These are phyloP conservation scores for Nesidiocoris tenuis DNA, from an alignment of 2,888 invertebrate species.

Conservation along the genomic window DNA sequence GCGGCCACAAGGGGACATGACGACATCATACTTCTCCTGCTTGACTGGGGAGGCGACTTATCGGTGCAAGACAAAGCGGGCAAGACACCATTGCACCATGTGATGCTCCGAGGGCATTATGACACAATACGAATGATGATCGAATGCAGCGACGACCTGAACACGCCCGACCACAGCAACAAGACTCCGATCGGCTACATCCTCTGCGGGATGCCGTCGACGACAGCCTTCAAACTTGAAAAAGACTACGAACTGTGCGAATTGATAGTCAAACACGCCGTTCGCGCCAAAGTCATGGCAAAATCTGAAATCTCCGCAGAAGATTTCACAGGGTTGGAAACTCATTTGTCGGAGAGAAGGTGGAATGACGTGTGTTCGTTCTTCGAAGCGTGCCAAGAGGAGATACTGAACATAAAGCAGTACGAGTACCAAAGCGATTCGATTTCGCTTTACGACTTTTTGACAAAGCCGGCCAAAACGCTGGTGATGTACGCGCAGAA, in stretches of 20 bases:
- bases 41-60: conserved; percentile 20
- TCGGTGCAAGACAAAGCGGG: conserved; percentile 26
- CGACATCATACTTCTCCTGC: conserved; percentile 14
- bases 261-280: conserved; percentile 17
- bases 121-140: conserved; percentile 22
- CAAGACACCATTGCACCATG: conserved; percentile 3
- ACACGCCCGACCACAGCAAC: conserved; percentile 6
- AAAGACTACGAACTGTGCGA: conserved; percentile 15
- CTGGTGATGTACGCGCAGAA: conserved; percentile 15
- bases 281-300: conserved; percentile 45
- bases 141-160: conserved; percentile 23
- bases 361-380: conserved; percentile 17
- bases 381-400: neutral
- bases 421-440: conserved; percentile 11
- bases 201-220: conserved; percentile 14
- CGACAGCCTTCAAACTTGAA: conserved; percentile 15
- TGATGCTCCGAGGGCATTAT: conserved; percentile 10
- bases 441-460: conserved; percentile 21
- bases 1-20: conserved; percentile 28
- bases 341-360: conserved; percentile 11
- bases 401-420: conserved; percentile 9
- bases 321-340: conserved; percentile 8
- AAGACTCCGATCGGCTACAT: conserved; percentile 7
- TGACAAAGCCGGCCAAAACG: neutral
- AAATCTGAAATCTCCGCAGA: neutral